Percentiles rank a stretch among this genome's conserved stretches.
These are phyloP conservation scores for Drosophila incognita DNA, from an alignment of 2,888 invertebrate species.

Conservation along the genomic window DNA sequence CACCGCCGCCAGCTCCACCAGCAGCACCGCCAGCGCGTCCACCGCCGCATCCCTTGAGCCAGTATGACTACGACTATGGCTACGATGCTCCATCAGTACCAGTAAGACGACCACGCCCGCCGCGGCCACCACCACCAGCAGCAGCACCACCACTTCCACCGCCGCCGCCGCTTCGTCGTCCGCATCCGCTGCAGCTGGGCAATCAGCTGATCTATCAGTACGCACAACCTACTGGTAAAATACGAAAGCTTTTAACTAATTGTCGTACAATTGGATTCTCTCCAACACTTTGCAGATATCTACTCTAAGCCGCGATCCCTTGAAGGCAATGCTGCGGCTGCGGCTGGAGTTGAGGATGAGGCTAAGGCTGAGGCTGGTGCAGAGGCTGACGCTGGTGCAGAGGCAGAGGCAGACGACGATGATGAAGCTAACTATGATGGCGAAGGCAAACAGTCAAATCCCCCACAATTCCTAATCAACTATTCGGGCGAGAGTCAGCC, in stretches of 20 bases:
- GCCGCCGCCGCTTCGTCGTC: slow-evolving; percentile 25
- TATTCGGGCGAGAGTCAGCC: slow-evolving; percentile 38
- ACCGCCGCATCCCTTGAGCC: slow-evolving; percentile 21
- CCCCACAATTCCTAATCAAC: slow-evolving; percentile 38
- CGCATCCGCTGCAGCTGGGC: slow-evolving; percentile 53
- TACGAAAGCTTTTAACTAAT: slow-evolving; percentile 81
- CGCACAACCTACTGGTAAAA: slow-evolving; percentile 81
- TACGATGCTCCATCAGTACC: slow-evolving; percentile 22
- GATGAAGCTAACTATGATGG: not conserved
- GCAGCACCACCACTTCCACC: slow-evolving; percentile 8
- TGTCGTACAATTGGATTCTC: slow-evolving; percentile 83
- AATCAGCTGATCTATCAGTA: slow-evolving; percentile 78
- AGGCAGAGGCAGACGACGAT: not conserved
- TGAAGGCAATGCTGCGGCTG: slow-evolving; percentile 31
- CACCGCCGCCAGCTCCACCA: slow-evolving; percentile 8
- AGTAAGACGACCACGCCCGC: slow-evolving; percentile 20
- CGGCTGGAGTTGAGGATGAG: slow-evolving; percentile 1
- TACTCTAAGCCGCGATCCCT: slow-evolving; percentile 63
- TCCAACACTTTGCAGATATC: slow-evolving; percentile 83
- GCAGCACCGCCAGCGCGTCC: slow-evolving; percentile 18
- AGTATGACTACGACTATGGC: slow-evolving; percentile 60
- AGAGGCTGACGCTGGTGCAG: not conserved
- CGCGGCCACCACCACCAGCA: slow-evolving; percentile 21
- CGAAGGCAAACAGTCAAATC: slow-evolving; percentile 1
- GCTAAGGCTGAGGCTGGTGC: not conserved